phyloP scores from a whole-genome alignment of 2,888 invertebrate species.

The Phragmatobia fuliginosa region DNA sequence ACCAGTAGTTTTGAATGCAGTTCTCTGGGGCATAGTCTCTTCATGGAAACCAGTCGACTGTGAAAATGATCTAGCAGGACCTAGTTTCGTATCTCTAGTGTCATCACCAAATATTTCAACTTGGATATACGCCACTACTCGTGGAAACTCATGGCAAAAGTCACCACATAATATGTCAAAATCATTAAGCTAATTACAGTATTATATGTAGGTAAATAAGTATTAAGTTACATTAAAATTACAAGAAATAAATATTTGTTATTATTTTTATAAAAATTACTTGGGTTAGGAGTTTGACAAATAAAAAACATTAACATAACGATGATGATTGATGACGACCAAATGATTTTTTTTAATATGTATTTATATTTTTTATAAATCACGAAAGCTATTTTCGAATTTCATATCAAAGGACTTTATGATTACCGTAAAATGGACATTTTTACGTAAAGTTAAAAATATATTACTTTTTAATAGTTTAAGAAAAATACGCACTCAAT shows the following conservation, averaged over 20 bases:
- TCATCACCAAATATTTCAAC: conserved; percentile 58
- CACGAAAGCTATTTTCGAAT: too few species aligned
- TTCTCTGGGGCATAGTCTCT: conserved; percentile 72
- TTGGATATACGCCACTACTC: conserved; percentile 64
- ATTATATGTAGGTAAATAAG: background rate
- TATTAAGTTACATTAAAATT: background rate
- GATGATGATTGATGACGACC: too few species aligned
- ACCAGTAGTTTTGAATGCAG: conserved; percentile 70
- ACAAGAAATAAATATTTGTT: background rate
- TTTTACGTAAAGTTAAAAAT: too few species aligned
- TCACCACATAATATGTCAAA: background rate
- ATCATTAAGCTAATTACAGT: background rate
- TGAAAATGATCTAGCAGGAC: conserved; percentile 45
- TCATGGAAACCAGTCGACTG: conserved; percentile 70
- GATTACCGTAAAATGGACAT: too few species aligned
- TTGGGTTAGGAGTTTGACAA: background rate
- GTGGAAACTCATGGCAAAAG: conserved; percentile 34
- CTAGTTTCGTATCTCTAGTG: conserved; percentile 63
- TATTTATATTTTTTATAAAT: too few species aligned
- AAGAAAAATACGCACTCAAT: too few species aligned
- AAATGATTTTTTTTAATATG: too few species aligned
- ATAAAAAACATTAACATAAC: too few species aligned
- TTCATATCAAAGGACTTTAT: too few species aligned
- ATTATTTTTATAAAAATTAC: background rate
- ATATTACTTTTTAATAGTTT: too few species aligned